These are phyloP conservation scores for Stenotaenia linearis DNA, from an alignment of 2,888 invertebrate species.

Conservation along the genomic window DNA sequence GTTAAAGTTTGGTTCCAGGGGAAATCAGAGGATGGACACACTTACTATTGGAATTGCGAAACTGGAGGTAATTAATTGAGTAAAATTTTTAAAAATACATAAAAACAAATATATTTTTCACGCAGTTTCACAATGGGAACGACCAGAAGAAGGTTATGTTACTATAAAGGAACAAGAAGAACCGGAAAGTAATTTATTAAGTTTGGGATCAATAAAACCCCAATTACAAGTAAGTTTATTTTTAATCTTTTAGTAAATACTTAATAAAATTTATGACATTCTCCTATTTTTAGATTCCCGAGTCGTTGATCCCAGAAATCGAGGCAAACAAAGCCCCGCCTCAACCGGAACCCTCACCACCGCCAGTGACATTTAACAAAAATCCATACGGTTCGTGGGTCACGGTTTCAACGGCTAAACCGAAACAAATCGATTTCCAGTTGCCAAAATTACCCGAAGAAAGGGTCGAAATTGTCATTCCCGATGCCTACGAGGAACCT, in stretches of 20 bases:
- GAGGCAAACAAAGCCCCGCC: not conserved
- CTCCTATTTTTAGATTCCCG: not conserved
- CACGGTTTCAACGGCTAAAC: not conserved
- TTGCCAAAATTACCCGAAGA: conserved; percentile 57
- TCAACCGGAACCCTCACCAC: not conserved
- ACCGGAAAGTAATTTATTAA: conserved; percentile 21
- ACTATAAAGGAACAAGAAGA: conserved; percentile 41
- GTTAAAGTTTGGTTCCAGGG: conserved; percentile 66
- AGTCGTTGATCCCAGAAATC: not conserved
- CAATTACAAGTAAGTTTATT: not conserved
- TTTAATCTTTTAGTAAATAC: not conserved
- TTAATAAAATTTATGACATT: too few species aligned
- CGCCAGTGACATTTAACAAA: not conserved
- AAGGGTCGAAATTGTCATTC: conserved; percentile 40
- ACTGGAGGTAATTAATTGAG: conserved; percentile 61
- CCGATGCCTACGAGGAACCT: conserved; percentile 40
- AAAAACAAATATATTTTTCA: conserved; percentile 40
- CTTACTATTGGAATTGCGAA: conserved; percentile 79
- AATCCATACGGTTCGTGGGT: not conserved
- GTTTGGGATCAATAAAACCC: not conserved
- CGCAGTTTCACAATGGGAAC: conserved; percentile 70
- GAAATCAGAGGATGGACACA: conserved; percentile 65
- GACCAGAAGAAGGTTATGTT: conserved; percentile 65
- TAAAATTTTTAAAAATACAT: not conserved
- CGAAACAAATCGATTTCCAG: conserved; percentile 61